Base-by-base conservation (phyloP, 53 echinoderm and acorn worm genomes). In the Astropecten irregularis region DNA sequence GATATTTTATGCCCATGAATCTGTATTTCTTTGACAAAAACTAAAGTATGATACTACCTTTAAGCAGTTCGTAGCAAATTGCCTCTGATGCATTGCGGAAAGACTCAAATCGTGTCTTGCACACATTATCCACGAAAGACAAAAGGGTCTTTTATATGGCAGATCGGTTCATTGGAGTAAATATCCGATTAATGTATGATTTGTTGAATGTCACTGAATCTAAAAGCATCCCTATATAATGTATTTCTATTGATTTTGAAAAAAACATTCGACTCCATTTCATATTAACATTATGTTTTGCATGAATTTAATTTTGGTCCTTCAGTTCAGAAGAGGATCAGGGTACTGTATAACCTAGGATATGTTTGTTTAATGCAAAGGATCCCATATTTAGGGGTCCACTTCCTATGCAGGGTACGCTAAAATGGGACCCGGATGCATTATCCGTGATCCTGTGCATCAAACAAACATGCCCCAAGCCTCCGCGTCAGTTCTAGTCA, bases 61-160 rank as follows among this genome's bases (percentile, higher is more conserved):
- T 86, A 18, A 86, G 77, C 50, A 77, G 51, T n/a, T 37, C 15
- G n/a, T 76, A 42, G 40, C 61, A 76, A 47, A 26, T 85, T 47
- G 61, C 51, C 18, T 30, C 61, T 18, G 38, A 4, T 61, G 64
- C n/a, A 86, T 86, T 66, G 77, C 66, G 28, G 48, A 64, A 10
- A 66, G 77, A 16, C 26, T 57, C 20, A 52, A 52, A 52, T 52
- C 16, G 15, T 52, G 53, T 52, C 53, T 52, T 8, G 3, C 4
- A 18, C 16, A 19, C 20, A 18, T 52, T 52, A 52, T 52, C 3
- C 53, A 52, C 16, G 53, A n/a, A 52, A 52, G 15, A 23, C 57
- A 57, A 25, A 57, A 57, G 57, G 57, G 57, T 2, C 25, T 22
- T 57, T n/a, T n/a, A n/a, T n/a, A 57, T 57, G 57, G 26, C 57